Evolutionary conservation across 2,113 vertebrate species (phyloP), one percentile per base, ranked within the genome.

Genomic region (Copsychus sechellarum): DNA sequence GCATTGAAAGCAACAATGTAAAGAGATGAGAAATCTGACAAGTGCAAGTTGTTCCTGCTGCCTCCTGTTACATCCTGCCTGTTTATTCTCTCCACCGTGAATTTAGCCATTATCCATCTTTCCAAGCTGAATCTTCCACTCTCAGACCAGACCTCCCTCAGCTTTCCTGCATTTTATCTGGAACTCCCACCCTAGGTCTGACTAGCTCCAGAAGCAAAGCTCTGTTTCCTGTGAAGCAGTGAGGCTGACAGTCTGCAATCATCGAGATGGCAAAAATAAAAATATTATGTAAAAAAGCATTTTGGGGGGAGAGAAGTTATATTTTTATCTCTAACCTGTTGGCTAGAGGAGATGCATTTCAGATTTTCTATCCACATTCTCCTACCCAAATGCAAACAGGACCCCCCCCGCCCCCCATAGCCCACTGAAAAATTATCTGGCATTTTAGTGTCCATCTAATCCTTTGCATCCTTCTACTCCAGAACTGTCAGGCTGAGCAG

Each of bases 321-420:
- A 7, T 48, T 74, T 83, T 66, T 64, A 14, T 60, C 64, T 90
- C 26, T 64, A 45, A 57, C 18, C 31, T 34, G 31, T 62, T 36
- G 31, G 21, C 40, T 25, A 31, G 12, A 25, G 12, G 22, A 78
- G 9, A 29, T 65, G 12, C 20, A 33, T 70, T 92, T 81, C 62
- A 81, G 45, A 62, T 73, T 92, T 90, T 8, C 11, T 61, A 48
- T 66, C 38, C 47, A 42, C 22, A 12, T 83, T 70, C 47, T 66
- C 53, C 28, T 23, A 67, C 12, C n/a, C 33, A 81, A 71, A 74
- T 29, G 6, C 14, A 50, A 81, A 69, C 3, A 53, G 36, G 62
- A 42, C 2, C 2, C 2, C 7, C 5, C 10, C 3, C 8, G 45
- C 2, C 7, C 5, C 10, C 3, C 8, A 48, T 2, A 23, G 10